These are phyloP conservation scores for Regulus satrapa DNA, from an alignment of 2,113 vertebrate genomes.

Conservation along the genomic window DNA sequence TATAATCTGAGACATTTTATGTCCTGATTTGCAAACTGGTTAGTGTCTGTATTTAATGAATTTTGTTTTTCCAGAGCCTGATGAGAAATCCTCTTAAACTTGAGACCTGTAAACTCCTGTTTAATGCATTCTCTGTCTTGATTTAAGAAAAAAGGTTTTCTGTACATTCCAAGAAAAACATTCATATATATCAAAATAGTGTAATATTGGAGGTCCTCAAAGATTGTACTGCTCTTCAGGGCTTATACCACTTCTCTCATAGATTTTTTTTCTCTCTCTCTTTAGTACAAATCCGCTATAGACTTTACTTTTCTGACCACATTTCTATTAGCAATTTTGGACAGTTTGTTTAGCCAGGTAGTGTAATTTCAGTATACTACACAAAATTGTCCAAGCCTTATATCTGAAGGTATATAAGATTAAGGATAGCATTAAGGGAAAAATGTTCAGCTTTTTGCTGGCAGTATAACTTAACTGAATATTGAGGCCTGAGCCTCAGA, in stretches of 20 bases:
- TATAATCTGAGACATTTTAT: conserved; percentile 36
- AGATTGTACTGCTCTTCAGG: neutral
- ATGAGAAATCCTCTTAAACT: neutral
- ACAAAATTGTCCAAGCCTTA: neutral
- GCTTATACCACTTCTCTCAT: neutral
- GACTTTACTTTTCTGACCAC: neutral
- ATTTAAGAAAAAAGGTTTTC: neutral
- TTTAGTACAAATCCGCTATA: neutral
- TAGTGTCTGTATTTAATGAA: conserved; percentile 1
- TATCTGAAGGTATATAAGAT: neutral
- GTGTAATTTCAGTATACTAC: neutral
- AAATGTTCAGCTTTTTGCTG: neutral
- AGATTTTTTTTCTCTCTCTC: neutral
- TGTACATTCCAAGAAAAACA: neutral
- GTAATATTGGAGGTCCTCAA: neutral
- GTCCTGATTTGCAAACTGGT: conserved; percentile 48
- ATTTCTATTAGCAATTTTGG: neutral
- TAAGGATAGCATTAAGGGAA: conserved; percentile 56
- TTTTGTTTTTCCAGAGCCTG: conserved; percentile 42
- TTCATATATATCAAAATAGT: neutral
- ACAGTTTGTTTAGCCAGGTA: neutral
- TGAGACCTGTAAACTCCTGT: neutral
- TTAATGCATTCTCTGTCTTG: neutral
- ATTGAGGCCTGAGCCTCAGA: neutral
- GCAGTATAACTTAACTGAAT: neutral